Conservation (phyloP, 2,888 invertebrate genomes). For the Cybosia mesomella region DNA sequence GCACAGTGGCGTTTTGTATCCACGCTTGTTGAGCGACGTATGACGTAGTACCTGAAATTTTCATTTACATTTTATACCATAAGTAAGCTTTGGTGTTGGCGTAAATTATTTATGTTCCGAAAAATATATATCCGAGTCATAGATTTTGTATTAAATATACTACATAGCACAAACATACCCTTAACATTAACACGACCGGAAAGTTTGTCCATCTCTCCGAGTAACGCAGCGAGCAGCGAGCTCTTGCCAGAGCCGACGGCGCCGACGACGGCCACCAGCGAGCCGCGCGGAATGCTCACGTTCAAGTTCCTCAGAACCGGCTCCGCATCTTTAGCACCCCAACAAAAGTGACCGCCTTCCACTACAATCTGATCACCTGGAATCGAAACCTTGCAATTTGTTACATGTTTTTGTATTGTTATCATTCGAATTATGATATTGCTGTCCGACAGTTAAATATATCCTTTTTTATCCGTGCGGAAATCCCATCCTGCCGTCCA, state of each 20-base stretch:
- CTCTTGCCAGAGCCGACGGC: conserved; percentile 96
- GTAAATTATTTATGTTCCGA: not conserved
- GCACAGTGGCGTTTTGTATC: conserved; percentile 98
- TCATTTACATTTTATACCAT: not conserved
- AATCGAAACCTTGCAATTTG: conserved; percentile 37
- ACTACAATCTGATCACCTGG: conserved; percentile 92
- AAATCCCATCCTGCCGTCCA: no score
- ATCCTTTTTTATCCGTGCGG: no score
- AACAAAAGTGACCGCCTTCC: conserved; percentile 95
- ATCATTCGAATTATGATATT: not conserved
- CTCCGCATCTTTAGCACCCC: conserved; percentile 92
- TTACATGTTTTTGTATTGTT: not conserved
- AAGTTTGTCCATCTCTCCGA: conserved; percentile 96
- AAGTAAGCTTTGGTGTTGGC: no score
- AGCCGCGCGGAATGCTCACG: conserved; percentile 88
- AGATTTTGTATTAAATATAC: not conserved
- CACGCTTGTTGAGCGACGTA: conserved; percentile 98
- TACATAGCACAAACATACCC: not conserved
- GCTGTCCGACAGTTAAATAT: not conserved
- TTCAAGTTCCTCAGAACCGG: conserved; percentile 92
- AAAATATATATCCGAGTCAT: not conserved
- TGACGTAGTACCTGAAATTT: conserved; percentile 84
- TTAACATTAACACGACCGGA: conserved; percentile 92
- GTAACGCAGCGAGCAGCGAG: conserved; percentile 94
- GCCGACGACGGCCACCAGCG: conserved; percentile 94